A percentile compares a stretch with the other conserved stretches of the same genome.
These are phyloP conservation scores for Ceratotherium simum DNA, from an alignment of 2,113 vertebrate species.

Conservation along the genomic window DNA sequence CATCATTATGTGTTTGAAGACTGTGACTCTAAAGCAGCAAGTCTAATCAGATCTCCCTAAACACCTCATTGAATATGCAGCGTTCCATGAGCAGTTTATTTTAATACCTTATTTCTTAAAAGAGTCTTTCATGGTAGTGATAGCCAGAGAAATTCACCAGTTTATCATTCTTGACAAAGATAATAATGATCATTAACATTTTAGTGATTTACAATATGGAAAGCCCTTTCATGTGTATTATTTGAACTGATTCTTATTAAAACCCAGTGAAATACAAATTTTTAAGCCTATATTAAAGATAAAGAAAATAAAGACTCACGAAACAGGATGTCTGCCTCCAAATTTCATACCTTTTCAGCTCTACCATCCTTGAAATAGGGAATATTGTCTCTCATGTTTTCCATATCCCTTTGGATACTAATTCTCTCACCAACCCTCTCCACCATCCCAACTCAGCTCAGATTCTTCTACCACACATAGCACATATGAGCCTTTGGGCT, in stretches of 20 bases:
- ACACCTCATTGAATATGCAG: not conserved
- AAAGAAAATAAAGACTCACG: not conserved
- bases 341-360: not conserved
- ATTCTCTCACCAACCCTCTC: not conserved
- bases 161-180: not conserved
- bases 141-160: not conserved
- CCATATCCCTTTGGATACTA: not conserved
- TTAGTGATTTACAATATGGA: not conserved
- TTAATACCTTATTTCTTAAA: not conserved
- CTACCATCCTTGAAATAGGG: not conserved
- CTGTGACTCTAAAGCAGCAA: not conserved
- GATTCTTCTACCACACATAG: accelerated
- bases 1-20: not conserved
- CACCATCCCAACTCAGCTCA: not conserved
- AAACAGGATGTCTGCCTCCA: not conserved
- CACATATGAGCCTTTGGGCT: not conserved
- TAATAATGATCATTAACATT: not conserved
- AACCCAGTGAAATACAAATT: not conserved
- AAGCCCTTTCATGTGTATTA: not conserved
- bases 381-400: not conserved
- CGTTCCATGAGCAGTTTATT: not conserved
- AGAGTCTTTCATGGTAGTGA: not conserved
- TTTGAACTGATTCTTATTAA: not conserved
- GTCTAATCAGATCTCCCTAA: not conserved
- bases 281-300: not conserved